Evolutionary conservation across 2,113 vertebrate species (phyloP), one percentile per base, ranked within the genome.

Genomic region (Ondatra zibethicus): DNA sequence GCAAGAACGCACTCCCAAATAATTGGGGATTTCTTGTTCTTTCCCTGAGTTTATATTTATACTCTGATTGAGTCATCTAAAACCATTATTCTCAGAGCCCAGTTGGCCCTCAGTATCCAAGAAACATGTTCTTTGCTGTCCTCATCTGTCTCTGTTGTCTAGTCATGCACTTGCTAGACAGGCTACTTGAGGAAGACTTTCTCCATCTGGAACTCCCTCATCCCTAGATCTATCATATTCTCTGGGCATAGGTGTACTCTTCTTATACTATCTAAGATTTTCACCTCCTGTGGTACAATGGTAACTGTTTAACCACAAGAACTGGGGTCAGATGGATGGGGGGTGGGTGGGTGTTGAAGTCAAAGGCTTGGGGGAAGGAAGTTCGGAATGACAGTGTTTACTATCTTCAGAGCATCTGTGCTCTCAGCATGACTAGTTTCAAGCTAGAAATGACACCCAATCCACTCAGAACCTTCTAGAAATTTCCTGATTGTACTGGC

Each of bases 51-150:
- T 94, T 87, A 27, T 63, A n/a, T 61, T 65, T 72, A 58, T 72
- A 47, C 70, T 89, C 17, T 65, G 36, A 39, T n/a, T 16, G 29
- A 70, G 23, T 70, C 16, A 70, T 73, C 73, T 55, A 70, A 42
- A 81, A 65, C 39, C 16, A 61, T 89, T 3, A 25, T 76, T 39
- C n/a, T 25, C 36, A 52, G 68, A 47, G 31, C 33, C 33, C 45
- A 45, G 3, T 1, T 14, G 7, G 19, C 88, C 42, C 8, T 23
- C 0, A 0, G 4, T 27, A 66, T 39, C 63, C n/a, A 7, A 3
- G 85, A 88, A 23, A 25, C 29, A 36, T 58, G 50, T 90, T 29
- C 42, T 14, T 25, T 81, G 19, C 61, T 65, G 73, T 65, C 14
- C 14, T 81, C 36, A n/a, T 16, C 45, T 19, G 17, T 47, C 65